Conservation (phyloP, 2,797 vertebrate genomes). For the Ispidina lecontei region DNA sequence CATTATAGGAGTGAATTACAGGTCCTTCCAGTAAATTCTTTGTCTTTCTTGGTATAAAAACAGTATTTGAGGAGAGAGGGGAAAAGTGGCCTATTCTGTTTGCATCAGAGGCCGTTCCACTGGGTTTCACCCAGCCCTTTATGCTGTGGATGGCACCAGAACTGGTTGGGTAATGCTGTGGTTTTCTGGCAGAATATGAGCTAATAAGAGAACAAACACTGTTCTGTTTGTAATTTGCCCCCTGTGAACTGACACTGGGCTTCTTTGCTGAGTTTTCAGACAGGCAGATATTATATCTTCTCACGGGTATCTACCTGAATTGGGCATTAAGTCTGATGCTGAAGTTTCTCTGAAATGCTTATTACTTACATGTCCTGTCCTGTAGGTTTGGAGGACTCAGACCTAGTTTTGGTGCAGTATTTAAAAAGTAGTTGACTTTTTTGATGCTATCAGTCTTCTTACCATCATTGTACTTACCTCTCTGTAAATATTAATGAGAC, state of each 20-base stretch:
- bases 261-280: background rate
- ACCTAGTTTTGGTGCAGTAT: background rate
- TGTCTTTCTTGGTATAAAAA: background rate
- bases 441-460: background rate
- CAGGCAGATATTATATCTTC: background rate
- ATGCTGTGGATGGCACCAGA: background rate
- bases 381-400: background rate
- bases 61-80: background rate
- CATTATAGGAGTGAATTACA: background rate
- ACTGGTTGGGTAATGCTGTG: background rate
- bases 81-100: background rate
- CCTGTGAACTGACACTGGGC: background rate
- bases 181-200: background rate
- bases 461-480: background rate
- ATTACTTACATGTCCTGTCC: background rate
- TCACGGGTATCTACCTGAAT: background rate
- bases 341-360: background rate
- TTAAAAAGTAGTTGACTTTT: background rate
- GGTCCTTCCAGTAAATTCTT: background rate
- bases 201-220: background rate
- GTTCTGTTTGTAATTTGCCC: background rate
- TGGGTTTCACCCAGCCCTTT: background rate
- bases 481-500: background rate
- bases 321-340: background rate
- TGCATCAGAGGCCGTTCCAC: accelerated